phyloP scores from a whole-genome alignment of 1,140 invertebrate genomes.

The Rhagoletis pomonella region DNA sequence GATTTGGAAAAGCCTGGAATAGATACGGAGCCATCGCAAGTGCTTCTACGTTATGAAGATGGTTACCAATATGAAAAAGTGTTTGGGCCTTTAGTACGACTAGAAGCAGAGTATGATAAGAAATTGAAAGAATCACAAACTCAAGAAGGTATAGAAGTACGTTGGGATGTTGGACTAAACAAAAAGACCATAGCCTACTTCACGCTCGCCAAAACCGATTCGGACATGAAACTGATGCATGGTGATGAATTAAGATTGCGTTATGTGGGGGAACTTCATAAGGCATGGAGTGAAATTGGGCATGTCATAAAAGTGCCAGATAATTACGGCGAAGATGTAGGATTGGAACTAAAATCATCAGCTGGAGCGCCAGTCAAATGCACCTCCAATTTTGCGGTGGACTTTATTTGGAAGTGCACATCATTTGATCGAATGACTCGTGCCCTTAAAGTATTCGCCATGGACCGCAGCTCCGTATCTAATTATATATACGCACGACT shows the following conservation, averaged over 20 bases:
- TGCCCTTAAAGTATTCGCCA: slow-evolving; percentile 95
- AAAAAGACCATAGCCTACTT: slow-evolving; percentile 99
- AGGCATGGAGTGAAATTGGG: slow-evolving; percentile 95
- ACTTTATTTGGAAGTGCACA: slow-evolving; percentile 99
- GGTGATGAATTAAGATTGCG: slow-evolving; percentile 97
- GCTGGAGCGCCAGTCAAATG: slow-evolving; percentile 93
- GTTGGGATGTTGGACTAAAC: slow-evolving; percentile 98
- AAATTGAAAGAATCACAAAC: slow-evolving; percentile 98
- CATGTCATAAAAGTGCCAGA: slow-evolving; percentile 99
- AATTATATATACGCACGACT: slow-evolving; percentile 98
- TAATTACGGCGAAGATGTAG: slow-evolving; percentile 98
- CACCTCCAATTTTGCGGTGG: slow-evolving; percentile 96
- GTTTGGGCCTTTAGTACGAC: slow-evolving; percentile 96
- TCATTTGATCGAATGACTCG: slow-evolving; percentile 99
- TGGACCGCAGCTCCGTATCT: slow-evolving; percentile 97
- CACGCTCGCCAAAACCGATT: slow-evolving; percentile 97
- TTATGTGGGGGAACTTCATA: slow-evolving; percentile 95
- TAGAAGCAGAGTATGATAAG: slow-evolving; percentile 99
- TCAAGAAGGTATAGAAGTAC: slow-evolving; percentile 98
- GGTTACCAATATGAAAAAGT: slow-evolving; percentile 99
- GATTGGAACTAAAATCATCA: slow-evolving; percentile 95
- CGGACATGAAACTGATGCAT: slow-evolving; percentile 99
- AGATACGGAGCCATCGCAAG: slow-evolving; percentile 97
- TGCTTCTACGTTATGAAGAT: slow-evolving; percentile 96
- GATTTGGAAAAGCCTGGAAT: slow-evolving; percentile 98